phyloP scores from a whole-genome alignment of 92 coral and sea anemone genomes.

The Chrysogorgia sp. region DNA sequence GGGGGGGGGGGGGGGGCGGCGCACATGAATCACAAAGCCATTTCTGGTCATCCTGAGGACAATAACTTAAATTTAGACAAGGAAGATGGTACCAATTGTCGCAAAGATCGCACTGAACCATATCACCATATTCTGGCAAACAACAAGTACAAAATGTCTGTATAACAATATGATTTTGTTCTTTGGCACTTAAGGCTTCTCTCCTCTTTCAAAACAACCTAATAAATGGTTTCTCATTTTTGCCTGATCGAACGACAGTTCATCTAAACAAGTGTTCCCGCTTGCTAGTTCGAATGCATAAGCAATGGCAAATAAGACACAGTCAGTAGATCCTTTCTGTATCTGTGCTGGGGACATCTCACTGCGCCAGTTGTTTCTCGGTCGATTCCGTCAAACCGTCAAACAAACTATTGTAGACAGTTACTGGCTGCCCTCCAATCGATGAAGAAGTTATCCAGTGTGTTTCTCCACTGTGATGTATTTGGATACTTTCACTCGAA shows the following conservation, averaged over 20 bases:
- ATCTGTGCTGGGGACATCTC: too few relatives aligned
- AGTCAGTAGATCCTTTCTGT: too few relatives aligned
- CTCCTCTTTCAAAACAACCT: too few relatives aligned
- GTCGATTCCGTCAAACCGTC: too few relatives aligned
- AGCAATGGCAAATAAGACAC: conserved; percentile 50
- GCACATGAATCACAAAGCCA: too few relatives aligned
- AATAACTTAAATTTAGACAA: conserved; percentile 1
- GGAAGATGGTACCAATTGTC: conserved; percentile 12
- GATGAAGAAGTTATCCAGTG: conserved; percentile 48
- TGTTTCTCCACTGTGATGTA: conserved; percentile 28
- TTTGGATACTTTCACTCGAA: conserved; percentile 36
- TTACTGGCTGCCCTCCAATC: conserved; percentile 42
- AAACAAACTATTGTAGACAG: conserved; percentile 46
- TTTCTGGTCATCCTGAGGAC: conserved; percentile 10
- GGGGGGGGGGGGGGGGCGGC: too few relatives aligned
- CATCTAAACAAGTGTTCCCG: too few relatives aligned
- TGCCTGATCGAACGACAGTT: too few relatives aligned
- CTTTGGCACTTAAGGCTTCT: too few relatives aligned
- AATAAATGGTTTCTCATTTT: too few relatives aligned
- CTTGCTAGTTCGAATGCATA: too few relatives aligned
- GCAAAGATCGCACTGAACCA: conserved; percentile 44
- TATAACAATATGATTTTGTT: too few relatives aligned
- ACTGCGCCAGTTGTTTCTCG: conserved; percentile 35
- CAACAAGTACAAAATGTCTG: conserved; percentile 22
- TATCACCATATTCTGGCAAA: conserved; percentile 31